Conservation (phyloP, 2,888 invertebrate genomes). For the Elmis aenea region DNA sequence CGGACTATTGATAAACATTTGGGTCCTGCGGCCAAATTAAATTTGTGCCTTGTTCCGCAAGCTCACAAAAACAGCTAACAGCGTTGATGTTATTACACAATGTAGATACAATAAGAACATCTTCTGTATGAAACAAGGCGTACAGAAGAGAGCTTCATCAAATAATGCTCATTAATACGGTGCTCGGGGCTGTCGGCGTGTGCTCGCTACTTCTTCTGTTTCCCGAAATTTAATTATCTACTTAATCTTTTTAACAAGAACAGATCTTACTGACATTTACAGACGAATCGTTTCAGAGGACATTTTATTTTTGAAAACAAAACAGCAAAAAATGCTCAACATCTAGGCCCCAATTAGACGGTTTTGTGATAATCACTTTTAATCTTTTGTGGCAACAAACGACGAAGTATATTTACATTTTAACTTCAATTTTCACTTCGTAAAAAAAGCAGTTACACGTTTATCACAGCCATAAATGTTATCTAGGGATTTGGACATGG, state of each 20-base stretch:
- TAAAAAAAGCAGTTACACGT: no score
- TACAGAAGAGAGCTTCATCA: slow-evolving; percentile 27
- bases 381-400: no score
- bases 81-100: slow-evolving; percentile 38
- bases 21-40: slow-evolving; percentile 38
- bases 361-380: no score
- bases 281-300: no score
- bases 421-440: no score
- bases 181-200: slow-evolving; percentile 30
- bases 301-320: no score
- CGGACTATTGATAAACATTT: slow-evolving; percentile 40
- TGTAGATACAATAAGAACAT: slow-evolving; percentile 43
- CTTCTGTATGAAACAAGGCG: slow-evolving; percentile 36
- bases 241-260: slow-evolving; percentile 27
- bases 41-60: slow-evolving; percentile 36
- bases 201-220: slow-evolving; percentile 19
- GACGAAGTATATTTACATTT: no score
- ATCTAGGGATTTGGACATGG: no score
- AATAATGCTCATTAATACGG: slow-evolving; percentile 43
- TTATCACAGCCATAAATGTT: no score
- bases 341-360: no score
- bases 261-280: no score
- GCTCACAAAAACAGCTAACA: slow-evolving; percentile 37
- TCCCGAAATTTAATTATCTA: slow-evolving; percentile 33
- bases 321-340: no score